Evolutionary conservation across 2,113 vertebrate species (phyloP), one percentile per base, ranked within the genome.

Genomic region (Forbesichthys agassizii): DNA sequence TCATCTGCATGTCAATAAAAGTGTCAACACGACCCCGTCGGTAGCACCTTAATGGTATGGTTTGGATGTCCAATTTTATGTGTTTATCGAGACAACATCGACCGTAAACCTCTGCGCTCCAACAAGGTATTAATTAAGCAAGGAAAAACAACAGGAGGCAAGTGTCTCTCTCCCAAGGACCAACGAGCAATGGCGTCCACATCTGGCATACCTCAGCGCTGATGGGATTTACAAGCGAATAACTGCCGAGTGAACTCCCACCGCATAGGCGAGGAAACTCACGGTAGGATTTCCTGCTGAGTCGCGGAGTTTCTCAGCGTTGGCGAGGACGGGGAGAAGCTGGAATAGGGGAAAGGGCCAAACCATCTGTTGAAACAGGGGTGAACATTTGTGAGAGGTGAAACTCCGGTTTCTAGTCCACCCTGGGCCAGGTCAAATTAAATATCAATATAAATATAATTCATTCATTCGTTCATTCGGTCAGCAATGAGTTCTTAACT

Each of bases 191-290:
- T 82, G 68, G 77, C 27, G 3, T 66, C 74, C 58, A 1, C 66
- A 77, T 78, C 75, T 80, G 74, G 71, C 64, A 68, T 16, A 55
- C 69, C 69, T 71, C 48, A 64, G 73, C 1, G 33, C 65, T 36
- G 74, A 85, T 75, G 71, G 71, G 78, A 90, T 91, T 92, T 88
- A 87, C 80, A 69, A 62, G 66, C 0, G 61, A 1, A 48, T 88
- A 88, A 88, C 75, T 86, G 86, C 88, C 77, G 83, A 79, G 66
- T 75, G 71, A 76, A 76, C 71, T 85, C 73, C 73, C 67, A 12
- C 83, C 61, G 76, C 6, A 71, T 79, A 42, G 36, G 36, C 36
- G 68, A 61, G 71, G 57, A 85, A 77, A 58, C 47, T 73, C 33
- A 71, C 61, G 83, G 77, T 76, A 75, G 81, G 71, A 85, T 80